Evolutionary conservation across 2,888 invertebrate genomes (phyloP), one percentile per base, ranked within the genome.

Genomic region (Perithous albicinctus): DNA sequence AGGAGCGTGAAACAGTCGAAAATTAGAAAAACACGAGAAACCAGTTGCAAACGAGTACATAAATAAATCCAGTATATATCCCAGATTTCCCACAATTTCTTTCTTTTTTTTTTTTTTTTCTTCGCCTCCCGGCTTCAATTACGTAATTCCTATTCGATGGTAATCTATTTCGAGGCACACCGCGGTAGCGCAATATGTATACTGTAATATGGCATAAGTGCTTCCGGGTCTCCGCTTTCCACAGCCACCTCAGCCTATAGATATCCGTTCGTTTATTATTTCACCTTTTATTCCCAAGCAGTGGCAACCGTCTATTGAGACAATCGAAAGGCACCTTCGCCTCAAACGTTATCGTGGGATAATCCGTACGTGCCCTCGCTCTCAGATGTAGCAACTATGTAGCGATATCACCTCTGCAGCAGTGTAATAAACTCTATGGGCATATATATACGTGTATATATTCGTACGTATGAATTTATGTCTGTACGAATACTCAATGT

Each of bases 271-370:
- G 51, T 69, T 51, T 41, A 35, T 54, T 23, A 15, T 54, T 54
- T 67, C 35, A n/a, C 35, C 32, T 67, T 51, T 51, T 20, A 67
- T 23, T 64, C 64, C 46, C 46, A 64, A 46, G 64, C 43, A 7
- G 10, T 26, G 26, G 43, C 20, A 48, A 51, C 18, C 26, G 32
- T 35, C 7, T 32, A n/a, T 63, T 54, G 54, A 46, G 15, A 72
- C 64, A 66, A 78, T 78, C 64, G 78, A 72, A 46, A 70, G 20
- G 35, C 20, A 35, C 8, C 51, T 70, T 41, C n/a, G 46, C 64
- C 35, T 46, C 1, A 8, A 56, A 26, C 48, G 12, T 56, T 78
- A 78, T 78, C 78, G 64, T 72, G 72, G 64, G 64, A 72, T 72
- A 54, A 78, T 64, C 63, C 64, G 46, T 15, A 46, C 38, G 51